Conservation (phyloP, 1,140 invertebrate species). For the Planococcus citri region DNA sequence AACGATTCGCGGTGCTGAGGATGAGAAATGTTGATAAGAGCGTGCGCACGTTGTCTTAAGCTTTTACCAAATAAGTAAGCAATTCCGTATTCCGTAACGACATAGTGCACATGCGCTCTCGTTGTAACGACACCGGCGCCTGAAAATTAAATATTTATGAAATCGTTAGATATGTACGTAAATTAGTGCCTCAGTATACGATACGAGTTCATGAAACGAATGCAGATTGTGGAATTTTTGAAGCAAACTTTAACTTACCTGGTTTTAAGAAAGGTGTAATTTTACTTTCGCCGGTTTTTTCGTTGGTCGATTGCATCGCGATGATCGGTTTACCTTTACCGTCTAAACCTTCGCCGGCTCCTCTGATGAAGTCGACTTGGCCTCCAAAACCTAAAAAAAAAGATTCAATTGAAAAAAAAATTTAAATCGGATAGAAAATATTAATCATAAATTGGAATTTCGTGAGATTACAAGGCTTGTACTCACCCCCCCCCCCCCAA, state of each 20-base stretch:
- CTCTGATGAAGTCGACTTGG: slow-evolving; percentile 81
- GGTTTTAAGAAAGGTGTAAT: slow-evolving; percentile 71
- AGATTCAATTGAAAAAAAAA: too few relatives aligned
- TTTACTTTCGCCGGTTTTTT: slow-evolving; percentile 68
- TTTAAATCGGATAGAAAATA: too few relatives aligned
- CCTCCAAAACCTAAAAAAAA: slow-evolving; percentile 38
- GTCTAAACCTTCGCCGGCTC: slow-evolving; percentile 79
- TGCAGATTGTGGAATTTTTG: too few relatives aligned
- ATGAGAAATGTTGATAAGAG: slow-evolving; percentile 79
- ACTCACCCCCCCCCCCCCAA: too few relatives aligned
- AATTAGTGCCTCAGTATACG: too few relatives aligned
- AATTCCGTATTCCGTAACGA: slow-evolving; percentile 87
- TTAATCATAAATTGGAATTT: not conserved
- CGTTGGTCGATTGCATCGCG: slow-evolving; percentile 74
- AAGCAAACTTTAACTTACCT: slow-evolving; percentile 48
- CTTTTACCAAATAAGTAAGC: slow-evolving; percentile 82
- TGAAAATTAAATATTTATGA: slow-evolving; percentile 32
- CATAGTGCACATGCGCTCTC: slow-evolving; percentile 80
- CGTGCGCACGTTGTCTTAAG: slow-evolving; percentile 73
- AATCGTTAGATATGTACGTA: slow-evolving; percentile 24
- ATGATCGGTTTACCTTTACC: slow-evolving; percentile 86
- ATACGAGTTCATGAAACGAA: too few relatives aligned
- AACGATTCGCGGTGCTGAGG: slow-evolving; percentile 73
- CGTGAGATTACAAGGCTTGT: not conserved
- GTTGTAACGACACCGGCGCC: slow-evolving; percentile 89